Evolutionary conservation across 2,797 vertebrate genomes (phyloP).

Genomic region (Rhinogobio ventralis): DNA sequence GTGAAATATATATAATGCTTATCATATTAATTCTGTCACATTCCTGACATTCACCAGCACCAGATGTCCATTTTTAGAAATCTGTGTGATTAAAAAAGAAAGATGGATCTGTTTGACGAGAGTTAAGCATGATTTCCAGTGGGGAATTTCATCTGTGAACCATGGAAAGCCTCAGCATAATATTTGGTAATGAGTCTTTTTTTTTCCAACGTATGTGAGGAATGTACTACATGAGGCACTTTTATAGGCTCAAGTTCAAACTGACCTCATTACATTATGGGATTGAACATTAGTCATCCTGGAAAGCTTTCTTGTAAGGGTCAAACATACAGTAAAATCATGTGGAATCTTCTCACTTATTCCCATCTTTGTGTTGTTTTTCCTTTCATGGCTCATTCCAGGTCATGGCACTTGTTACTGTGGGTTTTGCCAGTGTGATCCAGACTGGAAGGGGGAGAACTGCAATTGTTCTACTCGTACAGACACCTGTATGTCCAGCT

Average conservation of each 20-base stretch:
- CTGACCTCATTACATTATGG: slow-evolving; percentile 28
- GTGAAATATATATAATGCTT: slow-evolving; percentile 6
- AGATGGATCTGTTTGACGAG: slow-evolving; percentile 44
- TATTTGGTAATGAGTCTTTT: slow-evolving; percentile 12
- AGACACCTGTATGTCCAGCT: slow-evolving; percentile 92
- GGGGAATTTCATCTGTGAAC: slow-evolving; percentile 24
- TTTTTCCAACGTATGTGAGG: slow-evolving; percentile 32
- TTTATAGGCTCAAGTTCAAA: slow-evolving; percentile 45
- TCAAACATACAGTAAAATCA: not conserved
- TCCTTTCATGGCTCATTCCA: slow-evolving; percentile 62
- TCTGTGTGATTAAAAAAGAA: not conserved
- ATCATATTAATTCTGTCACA: slow-evolving; percentile 39
- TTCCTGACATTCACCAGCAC: slow-evolving; percentile 33
- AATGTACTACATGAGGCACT: slow-evolving; percentile 40
- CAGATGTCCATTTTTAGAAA: slow-evolving; percentile 49
- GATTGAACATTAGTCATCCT: not conserved
- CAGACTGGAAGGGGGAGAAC: slow-evolving; percentile 94
- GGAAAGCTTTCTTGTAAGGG: slow-evolving; percentile 24
- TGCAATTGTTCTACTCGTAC: slow-evolving; percentile 96
- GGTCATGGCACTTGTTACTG: slow-evolving; percentile 94
- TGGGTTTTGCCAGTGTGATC: slow-evolving; percentile 91
- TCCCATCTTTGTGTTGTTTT: not conserved
- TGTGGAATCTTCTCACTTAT: not conserved
- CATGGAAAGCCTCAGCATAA: slow-evolving; percentile 15
- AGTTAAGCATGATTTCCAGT: not conserved